Base-by-base conservation (phyloP, 2,113 vertebrate species). In the Carassius auratus region DNA sequence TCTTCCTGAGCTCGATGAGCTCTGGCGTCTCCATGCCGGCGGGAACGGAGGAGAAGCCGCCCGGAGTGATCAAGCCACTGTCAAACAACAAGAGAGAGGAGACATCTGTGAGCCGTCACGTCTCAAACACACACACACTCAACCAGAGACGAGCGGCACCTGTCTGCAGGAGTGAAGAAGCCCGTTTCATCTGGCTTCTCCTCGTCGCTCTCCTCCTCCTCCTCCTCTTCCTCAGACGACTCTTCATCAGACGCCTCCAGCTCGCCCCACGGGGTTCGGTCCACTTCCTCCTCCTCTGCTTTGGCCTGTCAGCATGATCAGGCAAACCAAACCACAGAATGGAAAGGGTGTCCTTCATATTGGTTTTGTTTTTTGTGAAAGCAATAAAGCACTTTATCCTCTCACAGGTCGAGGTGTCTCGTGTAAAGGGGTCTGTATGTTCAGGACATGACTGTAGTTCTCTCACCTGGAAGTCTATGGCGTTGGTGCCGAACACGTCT, bases 131-230 rank as follows among this genome's bases (percentile, higher is more conserved):
- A 38, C 12, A 1, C 10, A 30, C 30, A 30, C 10, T 1, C 48
- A 50, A 50, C 3, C 48, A 50, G 48, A 73, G 30, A 76, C 10
- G 62, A 61, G 15, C 5, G 0, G 17, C 57, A 97, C 97, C 97
- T 98, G 93, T 98, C 97, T 2, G 97, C 97, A 0, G 97, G 97
- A 0, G 97, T 98, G 84, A 97, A 96, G 92, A 98, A 97, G 10
- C 97, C 97, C 0, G 97, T 97, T 87, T 97, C 97, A 59, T 98
- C 97, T 0, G 97, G 96, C 80, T 97, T 98, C 83, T 98, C 97
- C 90, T 98, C 97, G 6, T 98, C 97, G 3, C 97, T 98, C 90
- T 98, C 97, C 48, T 98, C 97, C 57, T 98, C 97, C 57, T 98
- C 97, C 84, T 98, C 97, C 75, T 98, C 97, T 48, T 98, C 97